phyloP scores from a whole-genome alignment of 2,113 vertebrate genomes.

The Aptenodytes patagonicus region DNA sequence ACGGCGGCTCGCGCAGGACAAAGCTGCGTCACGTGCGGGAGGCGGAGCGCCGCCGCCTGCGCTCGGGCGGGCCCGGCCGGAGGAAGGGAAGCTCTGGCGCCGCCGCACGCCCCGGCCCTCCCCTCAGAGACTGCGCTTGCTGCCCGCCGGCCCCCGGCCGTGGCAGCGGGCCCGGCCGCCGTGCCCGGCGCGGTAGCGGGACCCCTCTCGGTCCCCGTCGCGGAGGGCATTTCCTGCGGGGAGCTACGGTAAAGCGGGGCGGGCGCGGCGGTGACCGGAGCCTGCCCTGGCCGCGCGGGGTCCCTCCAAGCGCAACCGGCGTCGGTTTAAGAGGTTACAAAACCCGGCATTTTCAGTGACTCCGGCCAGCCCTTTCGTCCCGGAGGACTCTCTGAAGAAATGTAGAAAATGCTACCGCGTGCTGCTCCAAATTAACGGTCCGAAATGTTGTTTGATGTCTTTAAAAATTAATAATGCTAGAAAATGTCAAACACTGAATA shows the following conservation, averaged over 20 bases:
- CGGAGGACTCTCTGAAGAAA: background rate
- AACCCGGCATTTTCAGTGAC: rapidly evolving
- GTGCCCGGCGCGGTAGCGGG: background rate
- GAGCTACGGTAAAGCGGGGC: too few species aligned
- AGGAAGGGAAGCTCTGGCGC: rapidly evolving
- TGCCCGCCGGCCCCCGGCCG: too few species aligned
- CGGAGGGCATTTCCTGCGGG: too few species aligned
- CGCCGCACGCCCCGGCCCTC: too few species aligned
- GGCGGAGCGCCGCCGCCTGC: background rate
- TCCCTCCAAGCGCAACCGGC: background rate
- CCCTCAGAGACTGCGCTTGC: rapidly evolving
- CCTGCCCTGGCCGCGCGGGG: background rate
- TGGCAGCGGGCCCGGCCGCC: background rate
- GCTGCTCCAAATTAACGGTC: rapidly evolving
- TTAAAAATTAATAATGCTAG: background rate
- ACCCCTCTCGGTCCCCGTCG: background rate
- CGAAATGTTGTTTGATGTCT: rapidly evolving
- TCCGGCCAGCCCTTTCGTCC: too few species aligned
- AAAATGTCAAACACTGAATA: too few species aligned
- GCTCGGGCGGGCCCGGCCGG: background rate
- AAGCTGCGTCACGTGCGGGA: rapidly evolving
- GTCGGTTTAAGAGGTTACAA: too few species aligned
- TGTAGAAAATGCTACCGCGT: rapidly evolving
- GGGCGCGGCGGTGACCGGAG: rapidly evolving
- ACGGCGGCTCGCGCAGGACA: background rate